Evolutionary conservation across 2,113 vertebrate genomes (phyloP), one percentile per base, ranked within the genome.

Genomic region (Tragelaphus buxtoni): DNA sequence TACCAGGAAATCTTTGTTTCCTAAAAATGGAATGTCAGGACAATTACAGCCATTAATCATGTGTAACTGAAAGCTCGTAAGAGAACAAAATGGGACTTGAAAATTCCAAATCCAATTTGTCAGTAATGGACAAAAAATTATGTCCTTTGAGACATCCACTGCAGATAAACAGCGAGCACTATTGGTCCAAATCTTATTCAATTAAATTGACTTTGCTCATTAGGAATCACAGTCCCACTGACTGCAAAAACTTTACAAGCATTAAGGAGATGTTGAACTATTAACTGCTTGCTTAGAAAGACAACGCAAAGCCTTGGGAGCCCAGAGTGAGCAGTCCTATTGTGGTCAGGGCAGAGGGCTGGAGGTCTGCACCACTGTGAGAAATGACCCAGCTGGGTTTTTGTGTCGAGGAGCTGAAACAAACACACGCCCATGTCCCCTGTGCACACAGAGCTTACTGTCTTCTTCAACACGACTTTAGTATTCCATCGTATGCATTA

Each of bases 1-100:
- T 58, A 47, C 74, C 84, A 28, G 80, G 84, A 96, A 95, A 90
- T 20, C 47, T 45, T 26, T 69, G 61, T 86, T 35, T 72, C 72
- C 95, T 92, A 26, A 55, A 95, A 93, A 45, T 47, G 45, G 82
- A 90, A 94, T 72, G 77, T 76, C 58, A 82, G 91, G 82, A 91
- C 88, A 92, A 72, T 91, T 20, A 88, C 9, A n/a, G 85, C 60
- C 65, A 32, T 76, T 47, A 35, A 51, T 96, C 87, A 93, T 24
- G 1, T 58, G 26, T 45, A 76, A 49, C 81, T 45, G 92, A 81
- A 89, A 53, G 72, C 92, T 53, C 16, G 8, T 87, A 58, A 92
- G 49, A 13, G 77, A 42, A 45, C 47, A 49, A 94, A 93, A 61
- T 28, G 86, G 39, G 56, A 93, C 53, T 1, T 83, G 72, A 55